Percentiles rank a stretch among this genome's conserved stretches.
Conservation (phyloP, 23 tunicate species). For the Diplosoma virens region DNA sequence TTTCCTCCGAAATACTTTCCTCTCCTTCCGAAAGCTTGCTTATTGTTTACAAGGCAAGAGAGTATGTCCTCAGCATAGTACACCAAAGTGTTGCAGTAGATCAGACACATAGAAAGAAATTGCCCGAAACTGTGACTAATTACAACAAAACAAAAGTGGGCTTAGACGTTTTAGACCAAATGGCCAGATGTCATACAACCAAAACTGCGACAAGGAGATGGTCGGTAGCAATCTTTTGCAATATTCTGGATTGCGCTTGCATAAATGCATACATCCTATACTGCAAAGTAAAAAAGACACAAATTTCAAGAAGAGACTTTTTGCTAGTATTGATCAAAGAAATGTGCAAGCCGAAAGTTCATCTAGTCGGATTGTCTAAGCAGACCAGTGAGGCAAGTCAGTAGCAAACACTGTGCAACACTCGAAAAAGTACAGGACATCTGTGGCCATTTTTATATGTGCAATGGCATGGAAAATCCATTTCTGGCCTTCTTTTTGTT, state of each 20-base stretch:
- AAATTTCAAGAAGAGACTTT: slow-evolving; percentile 4
- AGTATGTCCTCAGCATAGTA: background rate
- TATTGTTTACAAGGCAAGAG: background rate
- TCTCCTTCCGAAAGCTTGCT: background rate
- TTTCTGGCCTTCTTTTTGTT: too few relatives aligned
- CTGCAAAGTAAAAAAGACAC: slow-evolving; percentile 8
- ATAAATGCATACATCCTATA: background rate
- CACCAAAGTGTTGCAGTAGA: background rate
- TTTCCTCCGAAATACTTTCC: background rate
- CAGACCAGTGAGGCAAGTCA: slow-evolving; percentile 6
- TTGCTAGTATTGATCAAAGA: background rate
- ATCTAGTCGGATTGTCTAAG: background rate
- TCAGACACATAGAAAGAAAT: background rate
- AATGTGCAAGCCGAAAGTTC: background rate
- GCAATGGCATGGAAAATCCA: too few relatives aligned
- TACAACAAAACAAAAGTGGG: too few relatives aligned
- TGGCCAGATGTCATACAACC: background rate
- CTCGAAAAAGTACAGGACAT: too few relatives aligned
- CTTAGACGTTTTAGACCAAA: slow-evolving; percentile 4
- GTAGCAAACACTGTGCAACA: too few relatives aligned
- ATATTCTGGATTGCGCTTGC: background rate
- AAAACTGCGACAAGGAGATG: slow-evolving; percentile 9
- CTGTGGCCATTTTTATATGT: too few relatives aligned
- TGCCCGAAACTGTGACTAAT: too few relatives aligned
- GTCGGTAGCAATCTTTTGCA: slow-evolving; percentile 1